Base-by-base conservation (phyloP, 2,888 invertebrate genomes). In the Callyntrura sp. region DNA sequence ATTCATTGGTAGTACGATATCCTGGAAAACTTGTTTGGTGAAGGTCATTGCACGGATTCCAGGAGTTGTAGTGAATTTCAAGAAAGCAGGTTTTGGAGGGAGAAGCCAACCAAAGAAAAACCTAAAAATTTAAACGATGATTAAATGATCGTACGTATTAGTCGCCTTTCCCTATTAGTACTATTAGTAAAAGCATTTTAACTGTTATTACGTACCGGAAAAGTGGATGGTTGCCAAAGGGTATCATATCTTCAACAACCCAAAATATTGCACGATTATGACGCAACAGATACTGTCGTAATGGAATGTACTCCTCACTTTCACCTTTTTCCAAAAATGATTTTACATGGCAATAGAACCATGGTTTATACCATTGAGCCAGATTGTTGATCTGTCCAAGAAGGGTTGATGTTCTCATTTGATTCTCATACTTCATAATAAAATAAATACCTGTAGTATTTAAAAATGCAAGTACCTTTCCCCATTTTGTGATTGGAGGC, bases 161-260 rank as follows among this genome's bases (percentile, higher is more conserved):
- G n/a, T n/a, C n/a, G n/a, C n/a, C n/a, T n/a, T n/a, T n/a, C n/a
- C n/a, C n/a, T n/a, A n/a, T n/a, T n/a, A n/a, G n/a, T n/a, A n/a
- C n/a, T n/a, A n/a, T n/a, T n/a, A n/a, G n/a, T n/a, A n/a, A n/a
- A n/a, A 1, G 1, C 20, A 62, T 23, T 55, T 55, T 55, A 55
- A 55, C 12, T 70, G 57, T 43, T 60, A 6, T n/a, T 48, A 45
- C 65, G 43, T 82, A 93, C 94, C 94, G 91, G 94, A 97, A 96
- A 5, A 96, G 14, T 0, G 95, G 95, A 93, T 96, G 94, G 93
- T 97, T 97, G n/a, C 96, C 96, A 92, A 96, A 96, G 0, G 96
- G 96, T 73, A 97, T 95, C 96, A 97, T 96, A 23, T 96, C 96
- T 94, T 96, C 96, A 0, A 96, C 96, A 0, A 97, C 96, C 97